A percentile compares a stretch with the other conserved stretches of the same genome.
Evolutionary conservation across 2,797 vertebrate genomes (phyloP).

Genomic region (Sebastes minor): DNA sequence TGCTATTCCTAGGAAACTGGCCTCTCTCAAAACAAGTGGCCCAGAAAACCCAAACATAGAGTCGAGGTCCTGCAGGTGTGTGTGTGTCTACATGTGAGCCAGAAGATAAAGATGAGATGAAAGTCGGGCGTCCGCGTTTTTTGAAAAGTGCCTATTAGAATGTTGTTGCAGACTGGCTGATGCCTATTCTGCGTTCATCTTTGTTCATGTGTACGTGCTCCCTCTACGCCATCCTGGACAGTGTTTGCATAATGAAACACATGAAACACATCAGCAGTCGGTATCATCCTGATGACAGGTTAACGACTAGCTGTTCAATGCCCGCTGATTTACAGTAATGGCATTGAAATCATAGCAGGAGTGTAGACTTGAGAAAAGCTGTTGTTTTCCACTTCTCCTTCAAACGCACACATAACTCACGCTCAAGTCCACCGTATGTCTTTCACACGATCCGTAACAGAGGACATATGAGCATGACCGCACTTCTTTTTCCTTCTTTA

Average conservation of each 20-base stretch:
- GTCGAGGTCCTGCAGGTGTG: constrained; percentile 35
- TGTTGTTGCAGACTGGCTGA: neutral
- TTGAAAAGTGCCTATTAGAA: neutral
- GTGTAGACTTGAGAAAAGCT: constrained; percentile 2
- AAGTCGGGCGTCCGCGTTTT: neutral
- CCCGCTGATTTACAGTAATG: constrained; percentile 42
- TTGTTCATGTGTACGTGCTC: neutral
- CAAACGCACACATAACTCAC: neutral
- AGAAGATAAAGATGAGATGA: constrained; percentile 31
- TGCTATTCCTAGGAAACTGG: constrained; percentile 43
- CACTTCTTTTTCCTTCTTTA: neutral
- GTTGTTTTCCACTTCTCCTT: constrained; percentile 15
- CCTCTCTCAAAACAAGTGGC: constrained; percentile 47
- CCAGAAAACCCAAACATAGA: constrained; percentile 48
- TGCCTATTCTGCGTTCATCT: constrained; percentile 12
- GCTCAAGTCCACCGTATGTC: neutral
- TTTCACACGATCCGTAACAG: constrained; percentile 15
- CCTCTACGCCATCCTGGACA: neutral
- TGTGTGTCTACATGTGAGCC: neutral
- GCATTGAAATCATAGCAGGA: constrained; percentile 10
- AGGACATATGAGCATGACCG: constrained; percentile 15
- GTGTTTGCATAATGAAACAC: constrained; percentile 1
- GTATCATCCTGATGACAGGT: constrained; percentile 48
- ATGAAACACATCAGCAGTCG: constrained; percentile 19
- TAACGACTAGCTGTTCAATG: constrained; percentile 27